Conservation (phyloP, 2,888 invertebrate genomes). For the Heliconius erato region DNA sequence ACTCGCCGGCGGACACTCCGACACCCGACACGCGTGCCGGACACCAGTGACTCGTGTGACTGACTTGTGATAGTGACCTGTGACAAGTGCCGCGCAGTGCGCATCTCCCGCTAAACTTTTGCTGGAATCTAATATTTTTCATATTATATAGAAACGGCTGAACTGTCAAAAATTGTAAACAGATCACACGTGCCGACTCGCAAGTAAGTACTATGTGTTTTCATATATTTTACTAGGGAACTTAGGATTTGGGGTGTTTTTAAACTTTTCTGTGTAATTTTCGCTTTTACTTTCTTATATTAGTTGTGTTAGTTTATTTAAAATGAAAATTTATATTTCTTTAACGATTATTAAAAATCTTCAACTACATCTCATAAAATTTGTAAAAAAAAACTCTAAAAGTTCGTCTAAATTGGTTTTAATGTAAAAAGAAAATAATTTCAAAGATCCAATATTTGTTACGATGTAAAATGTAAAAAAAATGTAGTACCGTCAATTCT, state of each 20-base stretch:
- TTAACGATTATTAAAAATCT: background rate
- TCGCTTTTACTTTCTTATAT: background rate
- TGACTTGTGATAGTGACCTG: conserved; percentile 66
- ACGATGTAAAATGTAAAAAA: background rate
- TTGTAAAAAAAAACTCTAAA: background rate
- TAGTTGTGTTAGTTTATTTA: background rate
- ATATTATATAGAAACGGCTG: conserved; percentile 68
- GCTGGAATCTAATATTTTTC: conserved; percentile 61
- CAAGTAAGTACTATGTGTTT: conserved; percentile 71
- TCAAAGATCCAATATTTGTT: background rate
- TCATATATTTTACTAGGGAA: conserved; percentile 15
- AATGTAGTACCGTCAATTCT: background rate
- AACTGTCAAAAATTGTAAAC: conserved; percentile 80
- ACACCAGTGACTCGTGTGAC: conserved; percentile 52
- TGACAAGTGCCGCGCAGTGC: conserved; percentile 73
- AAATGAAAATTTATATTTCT: background rate
- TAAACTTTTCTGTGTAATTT: background rate
- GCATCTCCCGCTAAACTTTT: conserved; percentile 64
- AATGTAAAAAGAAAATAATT: background rate
- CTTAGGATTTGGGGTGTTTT: background rate
- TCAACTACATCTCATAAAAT: background rate
- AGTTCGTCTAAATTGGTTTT: background rate
- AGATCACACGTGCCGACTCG: conserved; percentile 78
- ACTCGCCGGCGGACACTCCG: conserved; percentile 22
- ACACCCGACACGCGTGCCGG: conserved; percentile 53